Percentiles rank a stretch among this genome's conserved stretches.
Conservation (phyloP, 30 jellyfish, hydroid and myxozoan genomes). For the Aurelia sp. region DNA sequence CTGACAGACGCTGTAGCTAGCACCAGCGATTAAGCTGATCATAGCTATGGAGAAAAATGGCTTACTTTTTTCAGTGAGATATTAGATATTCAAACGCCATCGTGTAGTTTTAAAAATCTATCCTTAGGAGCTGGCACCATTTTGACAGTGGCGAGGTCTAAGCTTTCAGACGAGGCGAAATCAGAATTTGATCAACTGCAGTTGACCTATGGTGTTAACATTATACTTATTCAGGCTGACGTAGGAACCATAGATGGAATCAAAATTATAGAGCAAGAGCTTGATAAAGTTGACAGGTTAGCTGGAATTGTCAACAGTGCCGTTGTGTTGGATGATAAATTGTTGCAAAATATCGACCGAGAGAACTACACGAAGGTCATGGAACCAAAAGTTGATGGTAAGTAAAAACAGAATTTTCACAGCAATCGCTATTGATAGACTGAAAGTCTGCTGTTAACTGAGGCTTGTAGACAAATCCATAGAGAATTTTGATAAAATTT, state of each 20-base stretch:
- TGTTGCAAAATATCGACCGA: constrained; percentile 24
- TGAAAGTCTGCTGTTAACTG: too few relatives aligned
- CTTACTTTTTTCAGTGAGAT: too few relatives aligned
- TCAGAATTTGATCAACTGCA: constrained; percentile 15
- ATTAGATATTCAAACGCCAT: background rate
- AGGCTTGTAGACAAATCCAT: too few relatives aligned
- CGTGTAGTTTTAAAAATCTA: background rate
- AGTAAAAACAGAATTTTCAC: background rate
- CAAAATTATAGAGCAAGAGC: background rate
- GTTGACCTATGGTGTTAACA: background rate
- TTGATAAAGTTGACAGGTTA: constrained; percentile 22
- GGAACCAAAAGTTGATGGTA: constrained; percentile 60
- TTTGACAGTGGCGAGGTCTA: constrained; percentile 44
- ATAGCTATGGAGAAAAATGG: too few relatives aligned
- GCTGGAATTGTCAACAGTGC: constrained; percentile 81
- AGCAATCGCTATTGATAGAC: too few relatives aligned
- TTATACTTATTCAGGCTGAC: constrained; percentile 5
- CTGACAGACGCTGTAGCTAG: too few relatives aligned
- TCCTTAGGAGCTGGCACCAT: constrained; percentile 62
- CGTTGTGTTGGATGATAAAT: constrained; percentile 52
- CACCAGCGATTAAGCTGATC: too few relatives aligned
- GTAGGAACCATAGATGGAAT: constrained; percentile 20
- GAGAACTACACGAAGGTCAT: constrained; percentile 57
- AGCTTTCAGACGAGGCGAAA: constrained; percentile 5
- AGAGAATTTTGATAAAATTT: too few relatives aligned